Evolutionary conservation across 1,140 invertebrate species (phyloP), one percentile per base, ranked within the genome.

Genomic region (Capitella teleta): DNA sequence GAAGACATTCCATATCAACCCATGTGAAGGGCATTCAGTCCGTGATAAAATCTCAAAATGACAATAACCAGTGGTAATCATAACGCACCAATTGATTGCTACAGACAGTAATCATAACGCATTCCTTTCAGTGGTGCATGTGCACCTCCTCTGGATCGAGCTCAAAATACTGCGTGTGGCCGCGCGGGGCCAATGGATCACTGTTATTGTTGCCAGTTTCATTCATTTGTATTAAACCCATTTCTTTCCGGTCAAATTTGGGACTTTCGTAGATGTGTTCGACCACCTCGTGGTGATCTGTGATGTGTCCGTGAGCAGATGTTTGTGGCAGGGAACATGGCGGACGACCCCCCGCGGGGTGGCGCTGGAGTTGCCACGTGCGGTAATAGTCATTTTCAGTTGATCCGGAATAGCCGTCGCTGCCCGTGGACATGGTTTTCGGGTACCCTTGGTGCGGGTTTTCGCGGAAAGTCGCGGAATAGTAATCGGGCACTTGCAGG

Each of bases 221-320:
- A 14, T 28, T 0, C 28, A 24, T 26, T n/a, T n/a, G n/a, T n/a
- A n/a, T n/a, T n/a, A n/a, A n/a, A 26, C 14, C 28, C 26, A 19
- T n/a, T 21, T 41, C 46, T 40, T 43, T 48, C 10, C 52, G 45
- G 25, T 32, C 40, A 44, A 47, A 53, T 50, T 25, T 56, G 12
- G 56, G 43, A 37, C 34, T 52, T 21, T 53, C 49, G 54, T 49
- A 55, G 23, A 55, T 52, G 40, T 50, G 50, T 36, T 49, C 44
- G 28, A 43, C 40, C 19, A 24, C 23, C 37, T 34, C 36, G 38
- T 28, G 12, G 21, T 38, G 12, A 14, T 19, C 16, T 38, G 23
- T 8, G 28, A 16, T 21, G 23, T 44, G 42, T 44, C 42, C 16
- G 24, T 26, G 3, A 26, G 42, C 16, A 23, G 16, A 6, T 44